Conservation (phyloP, 2,888 invertebrate genomes). For the Hoplodrina blanda region DNA sequence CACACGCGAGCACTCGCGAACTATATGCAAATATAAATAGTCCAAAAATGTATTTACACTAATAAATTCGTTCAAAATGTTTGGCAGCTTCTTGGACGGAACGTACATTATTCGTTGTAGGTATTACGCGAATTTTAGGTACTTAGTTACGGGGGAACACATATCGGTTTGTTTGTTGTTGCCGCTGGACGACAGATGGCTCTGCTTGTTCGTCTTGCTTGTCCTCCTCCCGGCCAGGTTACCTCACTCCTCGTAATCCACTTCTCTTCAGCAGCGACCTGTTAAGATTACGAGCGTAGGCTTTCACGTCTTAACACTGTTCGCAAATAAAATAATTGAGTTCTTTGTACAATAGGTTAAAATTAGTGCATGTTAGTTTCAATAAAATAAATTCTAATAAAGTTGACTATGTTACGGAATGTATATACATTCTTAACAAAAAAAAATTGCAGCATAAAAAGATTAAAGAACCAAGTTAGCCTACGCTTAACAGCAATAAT, state of each 20-base stretch:
- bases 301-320: conserved; percentile 85
- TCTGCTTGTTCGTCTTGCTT: conserved; percentile 54
- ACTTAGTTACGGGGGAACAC: conserved; percentile 84
- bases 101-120: conserved; percentile 88
- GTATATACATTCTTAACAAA: neutral
- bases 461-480: conserved; percentile 22
- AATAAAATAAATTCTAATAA: neutral
- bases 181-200: conserved; percentile 63
- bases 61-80: conserved; percentile 88
- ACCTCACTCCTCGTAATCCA: conserved; percentile 86
- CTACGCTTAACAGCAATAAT: conserved; percentile 19
- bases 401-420: neutral
- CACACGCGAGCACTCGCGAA: conserved; percentile 79
- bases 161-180: conserved; percentile 74
- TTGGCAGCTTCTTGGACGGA: conserved; percentile 89
- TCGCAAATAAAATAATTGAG: conserved; percentile 30
- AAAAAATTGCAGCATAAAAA: conserved; percentile 13
- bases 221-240: conserved; percentile 79
- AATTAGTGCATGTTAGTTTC: conserved; percentile 45
- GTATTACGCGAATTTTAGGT: conserved; percentile 78
- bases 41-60: conserved; percentile 81
- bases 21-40: conserved; percentile 76
- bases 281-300: conserved; percentile 82
- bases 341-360: conserved; percentile 3
- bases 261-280: conserved; percentile 89